Conservation (phyloP, 2,888 invertebrate species). For the Macroteleia sp. region DNA sequence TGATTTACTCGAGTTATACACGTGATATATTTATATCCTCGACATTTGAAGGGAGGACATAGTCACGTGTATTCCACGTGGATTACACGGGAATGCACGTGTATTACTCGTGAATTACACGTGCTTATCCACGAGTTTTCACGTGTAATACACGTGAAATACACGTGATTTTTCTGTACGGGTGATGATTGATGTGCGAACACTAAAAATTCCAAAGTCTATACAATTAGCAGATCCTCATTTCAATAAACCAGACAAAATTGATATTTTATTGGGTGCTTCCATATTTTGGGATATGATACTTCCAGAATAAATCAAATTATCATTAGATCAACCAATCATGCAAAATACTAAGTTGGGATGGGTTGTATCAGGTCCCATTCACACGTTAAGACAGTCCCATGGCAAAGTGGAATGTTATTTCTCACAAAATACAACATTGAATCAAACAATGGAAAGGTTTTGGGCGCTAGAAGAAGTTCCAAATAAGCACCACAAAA, state of each 20-base stretch:
- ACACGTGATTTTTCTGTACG: too few species aligned
- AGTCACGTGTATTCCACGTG: too few species aligned
- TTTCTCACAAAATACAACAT: not conserved
- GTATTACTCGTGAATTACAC: too few species aligned
- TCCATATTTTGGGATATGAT: not conserved
- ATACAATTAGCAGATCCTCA: not conserved
- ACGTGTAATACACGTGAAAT: too few species aligned
- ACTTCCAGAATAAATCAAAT: not conserved
- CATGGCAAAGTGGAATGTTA: not conserved
- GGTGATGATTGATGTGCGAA: too few species aligned
- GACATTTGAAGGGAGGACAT: too few species aligned
- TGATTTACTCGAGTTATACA: too few species aligned
- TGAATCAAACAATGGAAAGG: slow-evolving; percentile 3
- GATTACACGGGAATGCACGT: too few species aligned
- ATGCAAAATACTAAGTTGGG: slow-evolving; percentile 10
- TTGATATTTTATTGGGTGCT: not conserved
- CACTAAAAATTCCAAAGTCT: too few species aligned
- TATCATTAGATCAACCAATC: not conserved
- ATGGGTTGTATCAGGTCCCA: not conserved
- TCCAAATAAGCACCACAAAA: not conserved
- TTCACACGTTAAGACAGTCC: not conserved
- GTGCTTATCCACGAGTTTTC: too few species aligned
- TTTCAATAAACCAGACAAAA: not conserved
- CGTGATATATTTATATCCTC: too few species aligned
- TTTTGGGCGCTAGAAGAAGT: slow-evolving; percentile 40